Percentiles rank a stretch among this genome's conserved stretches.
These are phyloP conservation scores for Desmophyllum pertusum DNA, from an alignment of 92 coral and sea anemone species.

Conservation along the genomic window DNA sequence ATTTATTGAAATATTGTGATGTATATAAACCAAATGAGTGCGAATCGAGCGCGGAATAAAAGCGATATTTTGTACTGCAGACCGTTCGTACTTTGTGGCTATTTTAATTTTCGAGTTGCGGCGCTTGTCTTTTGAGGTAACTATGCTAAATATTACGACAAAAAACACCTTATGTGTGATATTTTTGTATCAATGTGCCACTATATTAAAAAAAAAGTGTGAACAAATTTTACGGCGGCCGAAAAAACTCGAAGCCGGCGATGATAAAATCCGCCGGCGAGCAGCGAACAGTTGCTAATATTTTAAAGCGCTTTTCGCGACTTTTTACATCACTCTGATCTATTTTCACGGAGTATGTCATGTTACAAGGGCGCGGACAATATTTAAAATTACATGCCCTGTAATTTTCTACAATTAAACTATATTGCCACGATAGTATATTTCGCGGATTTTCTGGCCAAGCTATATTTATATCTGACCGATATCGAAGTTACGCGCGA, in stretches of 20 bases:
- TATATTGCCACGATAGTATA: background rate
- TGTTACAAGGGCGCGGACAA: background rate
- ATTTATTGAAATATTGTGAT: conserved; percentile 6
- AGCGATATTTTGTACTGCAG: background rate
- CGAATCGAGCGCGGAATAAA: background rate
- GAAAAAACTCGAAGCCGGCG: background rate
- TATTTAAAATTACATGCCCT: conserved; percentile 10
- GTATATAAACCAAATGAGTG: background rate
- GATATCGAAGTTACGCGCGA: background rate
- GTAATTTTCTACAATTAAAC: background rate
- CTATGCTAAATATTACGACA: background rate
- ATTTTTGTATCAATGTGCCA: background rate
- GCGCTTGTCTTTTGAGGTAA: background rate
- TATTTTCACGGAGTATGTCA: background rate
- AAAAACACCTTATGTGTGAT: background rate
- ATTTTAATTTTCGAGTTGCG: background rate
- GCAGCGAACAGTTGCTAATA: background rate
- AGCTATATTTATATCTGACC: too few relatives aligned
- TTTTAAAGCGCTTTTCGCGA: background rate
- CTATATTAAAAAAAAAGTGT: background rate
- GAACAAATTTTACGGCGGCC: background rate
- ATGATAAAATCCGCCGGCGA: background rate
- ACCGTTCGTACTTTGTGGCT: background rate
- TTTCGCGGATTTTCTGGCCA: too few relatives aligned
- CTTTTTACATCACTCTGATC: background rate